Percentiles rank a stretch among this genome's conserved stretches.
phyloP scores from a whole-genome alignment of 2,797 vertebrate genomes.

The Rhinogobio ventralis region DNA sequence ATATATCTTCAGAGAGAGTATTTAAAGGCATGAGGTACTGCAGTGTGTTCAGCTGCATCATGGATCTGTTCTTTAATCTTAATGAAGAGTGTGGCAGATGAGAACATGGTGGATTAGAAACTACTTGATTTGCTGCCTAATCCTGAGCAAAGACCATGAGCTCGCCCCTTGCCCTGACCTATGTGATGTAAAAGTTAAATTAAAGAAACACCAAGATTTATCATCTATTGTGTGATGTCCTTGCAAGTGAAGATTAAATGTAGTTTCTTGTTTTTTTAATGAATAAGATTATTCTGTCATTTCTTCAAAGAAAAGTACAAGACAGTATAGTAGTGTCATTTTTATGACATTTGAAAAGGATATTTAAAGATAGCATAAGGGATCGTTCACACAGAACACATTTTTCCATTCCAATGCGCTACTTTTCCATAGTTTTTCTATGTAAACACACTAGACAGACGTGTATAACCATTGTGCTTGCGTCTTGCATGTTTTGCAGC shows the following conservation, averaged over 20 bases:
- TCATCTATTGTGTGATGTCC: neutral
- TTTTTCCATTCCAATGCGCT: too few species aligned
- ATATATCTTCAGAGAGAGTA: neutral
- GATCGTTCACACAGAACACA: too few species aligned
- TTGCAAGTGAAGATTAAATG: neutral
- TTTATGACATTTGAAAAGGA: neutral
- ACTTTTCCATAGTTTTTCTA: too few species aligned
- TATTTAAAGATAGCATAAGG: neutral
- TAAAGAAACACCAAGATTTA: slow-evolving; percentile 15
- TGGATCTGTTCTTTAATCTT: slow-evolving; percentile 52
- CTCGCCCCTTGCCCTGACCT: slow-evolving; percentile 51
- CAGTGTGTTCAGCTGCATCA: neutral
- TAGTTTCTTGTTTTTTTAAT: neutral
- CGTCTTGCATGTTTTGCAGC: too few species aligned
- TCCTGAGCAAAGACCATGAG: slow-evolving; percentile 58
- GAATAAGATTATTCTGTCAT: neutral
- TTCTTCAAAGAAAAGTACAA: too few species aligned
- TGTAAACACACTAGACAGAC: too few species aligned
- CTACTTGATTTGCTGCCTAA: slow-evolving; percentile 61
- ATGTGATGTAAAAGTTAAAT: slow-evolving; percentile 65
- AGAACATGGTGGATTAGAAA: slow-evolving; percentile 58
- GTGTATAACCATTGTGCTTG: too few species aligned
- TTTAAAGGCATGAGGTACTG: neutral
- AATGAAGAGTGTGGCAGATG: slow-evolving; percentile 69
- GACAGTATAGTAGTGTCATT: too few species aligned